phyloP scores from a whole-genome alignment of 2,797 vertebrate genomes.

The Astyanax mexicanus region DNA sequence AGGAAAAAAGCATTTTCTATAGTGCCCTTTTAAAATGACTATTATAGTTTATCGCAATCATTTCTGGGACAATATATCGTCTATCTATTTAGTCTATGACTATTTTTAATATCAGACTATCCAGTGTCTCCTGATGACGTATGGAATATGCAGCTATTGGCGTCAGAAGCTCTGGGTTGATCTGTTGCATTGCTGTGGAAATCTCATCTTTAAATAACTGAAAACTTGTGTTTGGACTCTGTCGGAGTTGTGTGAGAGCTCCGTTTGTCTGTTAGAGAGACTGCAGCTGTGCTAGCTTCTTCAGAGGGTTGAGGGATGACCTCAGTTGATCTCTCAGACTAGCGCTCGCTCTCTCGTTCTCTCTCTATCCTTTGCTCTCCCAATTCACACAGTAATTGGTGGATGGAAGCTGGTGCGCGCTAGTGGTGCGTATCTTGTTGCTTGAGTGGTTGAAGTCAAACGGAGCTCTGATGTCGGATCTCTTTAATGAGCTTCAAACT shows the following conservation, averaged over 20 bases:
- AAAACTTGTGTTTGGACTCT: too few species aligned
- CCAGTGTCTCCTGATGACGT: too few species aligned
- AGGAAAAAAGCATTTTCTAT: too few species aligned
- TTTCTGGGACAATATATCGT: too few species aligned
- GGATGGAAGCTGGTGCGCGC: slow-evolving; percentile 32
- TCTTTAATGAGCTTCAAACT: slow-evolving; percentile 41
- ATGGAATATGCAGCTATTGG: too few species aligned
- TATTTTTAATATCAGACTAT: too few species aligned
- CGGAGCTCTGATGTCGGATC: slow-evolving; percentile 42
- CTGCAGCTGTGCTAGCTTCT: neutral
- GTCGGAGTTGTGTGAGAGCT: neutral
- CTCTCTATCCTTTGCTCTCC: neutral
- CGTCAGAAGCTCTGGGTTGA: too few species aligned
- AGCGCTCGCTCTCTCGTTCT: slow-evolving; percentile 40
- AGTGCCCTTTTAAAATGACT: too few species aligned
- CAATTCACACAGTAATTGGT: slow-evolving; percentile 52
- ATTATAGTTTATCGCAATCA: too few species aligned
- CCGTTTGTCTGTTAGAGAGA: neutral
- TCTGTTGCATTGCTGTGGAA: neutral
- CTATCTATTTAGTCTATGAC: too few species aligned
- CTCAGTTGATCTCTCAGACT: neutral
- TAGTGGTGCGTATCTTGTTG: slow-evolving; percentile 2
- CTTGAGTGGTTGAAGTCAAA: slow-evolving; percentile 46
- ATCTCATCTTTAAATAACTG: neutral
- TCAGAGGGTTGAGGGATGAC: neutral